Conservation (phyloP, 1,140 invertebrate genomes). For the Bicyclus anynana region DNA sequence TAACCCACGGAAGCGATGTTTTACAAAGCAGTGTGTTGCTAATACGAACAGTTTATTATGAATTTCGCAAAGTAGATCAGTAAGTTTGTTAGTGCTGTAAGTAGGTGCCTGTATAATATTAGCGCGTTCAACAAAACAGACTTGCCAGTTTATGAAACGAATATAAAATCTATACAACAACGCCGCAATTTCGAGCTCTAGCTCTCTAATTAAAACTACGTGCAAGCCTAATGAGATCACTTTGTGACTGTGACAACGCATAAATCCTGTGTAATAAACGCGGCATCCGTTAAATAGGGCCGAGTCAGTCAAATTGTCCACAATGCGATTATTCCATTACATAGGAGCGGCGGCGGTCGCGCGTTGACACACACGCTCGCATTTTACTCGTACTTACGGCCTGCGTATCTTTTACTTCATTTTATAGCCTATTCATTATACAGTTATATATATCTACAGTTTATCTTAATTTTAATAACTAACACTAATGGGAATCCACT, state of each 20-base stretch:
- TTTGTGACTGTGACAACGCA: slow-evolving; percentile 63
- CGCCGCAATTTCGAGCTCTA: background rate
- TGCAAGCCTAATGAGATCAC: slow-evolving; percentile 59
- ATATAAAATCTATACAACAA: background rate
- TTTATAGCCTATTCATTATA: slow-evolving; percentile 18
- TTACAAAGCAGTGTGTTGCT: slow-evolving; percentile 45
- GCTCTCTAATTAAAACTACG: slow-evolving; percentile 60
- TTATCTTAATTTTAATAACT: no score
- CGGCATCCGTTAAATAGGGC: slow-evolving; percentile 63
- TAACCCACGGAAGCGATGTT: slow-evolving; percentile 60
- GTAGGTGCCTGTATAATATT: background rate
- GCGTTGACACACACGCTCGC: slow-evolving; percentile 22
- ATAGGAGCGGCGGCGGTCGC: slow-evolving; percentile 34
- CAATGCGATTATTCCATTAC: slow-evolving; percentile 71
- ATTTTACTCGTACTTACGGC: slow-evolving; percentile 19
- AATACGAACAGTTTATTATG: slow-evolving; percentile 22
- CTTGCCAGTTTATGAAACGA: background rate
- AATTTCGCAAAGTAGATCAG: slow-evolving; percentile 6
- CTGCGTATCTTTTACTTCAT: slow-evolving; percentile 17
- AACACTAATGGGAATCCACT: no score
- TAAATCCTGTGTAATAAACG: slow-evolving; percentile 70
- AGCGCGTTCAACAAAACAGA: background rate
- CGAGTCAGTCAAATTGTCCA: slow-evolving; percentile 65
- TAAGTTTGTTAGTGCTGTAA: background rate
- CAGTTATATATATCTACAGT: background rate